Base-by-base conservation (phyloP, 2,797 vertebrate genomes). In the Nothura maculosa region DNA sequence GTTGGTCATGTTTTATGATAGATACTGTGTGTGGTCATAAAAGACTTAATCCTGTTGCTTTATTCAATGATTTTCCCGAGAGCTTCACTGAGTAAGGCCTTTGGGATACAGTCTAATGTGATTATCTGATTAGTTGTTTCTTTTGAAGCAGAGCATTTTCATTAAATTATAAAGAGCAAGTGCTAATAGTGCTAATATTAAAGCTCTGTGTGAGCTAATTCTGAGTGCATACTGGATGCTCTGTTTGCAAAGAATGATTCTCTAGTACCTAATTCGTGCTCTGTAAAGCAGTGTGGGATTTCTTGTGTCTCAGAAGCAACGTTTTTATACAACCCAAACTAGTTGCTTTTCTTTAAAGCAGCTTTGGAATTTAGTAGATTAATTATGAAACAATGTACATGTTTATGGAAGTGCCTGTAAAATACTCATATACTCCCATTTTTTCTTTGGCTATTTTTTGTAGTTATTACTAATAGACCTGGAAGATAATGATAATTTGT, bases 381-480 rank as follows among this genome's bases (percentile, higher is more conserved):
- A 22, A 79, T 48, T 73, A 24, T 45, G 54, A 45, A 84, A 68
- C 0, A 17, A 62, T 82, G 95, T 87, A 86, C 77, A 40, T 92
- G 91, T 89, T 91, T 91, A 58, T 58, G 74, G 52, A 91, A 76
- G 32, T 93, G 87, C 63, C 84, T 94, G 63, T 96, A 95, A 94
- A 93, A 89, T 92, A 73, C 81, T 50, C 5, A 36, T 62, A 79
- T 66, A 61, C 66, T 76, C 50, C 34, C 43, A 40, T 25, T 91
- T 87, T 93, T 80, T 22, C 70, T 73, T 69, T 81, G n/a, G 20
- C 79, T 68, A 62, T 79, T 92, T 86, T 62, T 82, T 67, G 76
- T 84, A 81, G 36, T 17, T 66, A 60, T 89, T 85, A 57, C 36
- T 52, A 81, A 3, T 62, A 67, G 47, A 67, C 52, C 28, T 90